A percentile compares a stretch with the other conserved stretches of the same genome.
Evolutionary conservation across 2,797 vertebrate species (phyloP).

Genomic region (Xerus rutilus): DNA sequence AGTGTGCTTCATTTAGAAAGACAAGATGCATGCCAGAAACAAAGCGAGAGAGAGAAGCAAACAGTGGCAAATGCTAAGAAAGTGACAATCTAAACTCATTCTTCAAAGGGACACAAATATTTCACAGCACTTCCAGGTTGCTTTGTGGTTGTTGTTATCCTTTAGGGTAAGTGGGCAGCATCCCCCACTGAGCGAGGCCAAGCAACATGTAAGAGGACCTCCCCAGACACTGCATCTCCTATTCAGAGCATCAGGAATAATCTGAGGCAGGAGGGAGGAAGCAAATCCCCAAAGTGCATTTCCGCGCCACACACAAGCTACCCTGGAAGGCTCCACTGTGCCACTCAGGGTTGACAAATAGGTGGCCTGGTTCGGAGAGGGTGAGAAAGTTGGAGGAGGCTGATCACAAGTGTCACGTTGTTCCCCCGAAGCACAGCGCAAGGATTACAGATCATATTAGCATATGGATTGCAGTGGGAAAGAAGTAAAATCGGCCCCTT

Average conservation of each 20-base stretch:
- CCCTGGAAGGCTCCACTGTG: background rate
- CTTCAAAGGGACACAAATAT: background rate
- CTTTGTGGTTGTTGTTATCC: background rate
- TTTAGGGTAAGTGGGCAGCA: background rate
- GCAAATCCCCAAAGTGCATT: background rate
- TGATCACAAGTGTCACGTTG: background rate
- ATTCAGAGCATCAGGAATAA: background rate
- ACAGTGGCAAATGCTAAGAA: background rate
- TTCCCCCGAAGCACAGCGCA: background rate
- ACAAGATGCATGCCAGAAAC: background rate
- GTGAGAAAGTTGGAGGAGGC: slow-evolving; percentile 16
- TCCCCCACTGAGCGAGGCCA: background rate
- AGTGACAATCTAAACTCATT: background rate
- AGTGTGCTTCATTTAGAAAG: slow-evolving; percentile 10
- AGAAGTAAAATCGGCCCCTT: background rate
- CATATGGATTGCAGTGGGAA: slow-evolving; percentile 68
- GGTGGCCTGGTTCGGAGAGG: background rate
- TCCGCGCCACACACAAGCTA: background rate
- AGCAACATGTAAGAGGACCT: background rate
- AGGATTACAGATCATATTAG: slow-evolving; percentile 61
- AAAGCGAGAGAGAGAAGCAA: background rate
- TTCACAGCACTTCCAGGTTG: background rate
- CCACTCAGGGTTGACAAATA: background rate
- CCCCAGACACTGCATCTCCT: background rate
- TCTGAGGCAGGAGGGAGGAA: background rate